phyloP scores from a whole-genome alignment of 2,888 invertebrate genomes.

The Aricia artaxerxes region DNA sequence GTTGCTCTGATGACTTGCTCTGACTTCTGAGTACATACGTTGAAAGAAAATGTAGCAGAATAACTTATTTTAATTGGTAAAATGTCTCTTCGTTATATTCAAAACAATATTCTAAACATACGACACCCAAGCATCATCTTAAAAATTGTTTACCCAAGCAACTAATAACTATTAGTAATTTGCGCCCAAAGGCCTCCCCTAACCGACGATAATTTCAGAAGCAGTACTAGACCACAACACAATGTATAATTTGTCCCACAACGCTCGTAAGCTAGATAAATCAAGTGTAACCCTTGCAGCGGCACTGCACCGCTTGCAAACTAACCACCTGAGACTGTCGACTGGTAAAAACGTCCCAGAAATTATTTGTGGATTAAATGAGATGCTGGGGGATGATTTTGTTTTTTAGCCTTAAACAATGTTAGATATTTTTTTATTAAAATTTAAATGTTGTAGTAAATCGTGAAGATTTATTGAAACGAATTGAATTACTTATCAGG shows the following conservation, averaged over 20 bases:
- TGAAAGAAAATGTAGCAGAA: neutral
- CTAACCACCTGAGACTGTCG: conserved; percentile 80
- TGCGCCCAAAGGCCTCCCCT: neutral
- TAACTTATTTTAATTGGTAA: neutral
- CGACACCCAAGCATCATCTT: neutral
- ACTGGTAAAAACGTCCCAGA: conserved; percentile 71
- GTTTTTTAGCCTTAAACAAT: neutral
- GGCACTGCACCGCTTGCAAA: conserved; percentile 63
- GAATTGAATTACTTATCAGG: no score
- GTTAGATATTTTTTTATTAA: neutral
- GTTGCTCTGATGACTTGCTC: neutral
- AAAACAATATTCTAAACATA: no score
- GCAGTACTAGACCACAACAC: conserved; percentile 26
- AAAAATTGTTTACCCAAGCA: neutral
- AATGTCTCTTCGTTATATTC: no score
- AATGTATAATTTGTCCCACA: conserved; percentile 63
- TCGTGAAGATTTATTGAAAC: no score
- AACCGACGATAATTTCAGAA: neutral
- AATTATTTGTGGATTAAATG: conserved; percentile 53
- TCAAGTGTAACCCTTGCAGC: conserved; percentile 73
- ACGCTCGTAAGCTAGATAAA: conserved; percentile 72
- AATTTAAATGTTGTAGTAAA: no score
- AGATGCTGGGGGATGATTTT: neutral
- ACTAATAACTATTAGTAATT: neutral
- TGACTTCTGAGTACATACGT: neutral